Percentiles rank a stretch among this genome's conserved stretches.
phyloP scores from a whole-genome alignment of 2,888 invertebrate genomes.

The Prosapia bicincta region DNA sequence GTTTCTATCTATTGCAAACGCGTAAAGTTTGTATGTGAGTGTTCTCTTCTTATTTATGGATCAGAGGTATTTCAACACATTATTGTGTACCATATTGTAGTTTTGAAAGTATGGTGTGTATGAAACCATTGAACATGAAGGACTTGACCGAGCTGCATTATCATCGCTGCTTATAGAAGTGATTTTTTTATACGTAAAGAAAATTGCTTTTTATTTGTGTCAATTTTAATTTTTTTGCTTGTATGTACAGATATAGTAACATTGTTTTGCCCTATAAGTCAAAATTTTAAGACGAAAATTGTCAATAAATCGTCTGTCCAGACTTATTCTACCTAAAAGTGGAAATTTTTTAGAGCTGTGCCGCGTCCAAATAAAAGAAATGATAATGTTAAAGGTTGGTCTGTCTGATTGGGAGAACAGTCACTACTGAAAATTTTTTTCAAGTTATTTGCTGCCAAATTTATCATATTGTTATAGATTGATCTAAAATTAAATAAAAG shows the following conservation, averaged over 20 bases:
- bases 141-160: neutral
- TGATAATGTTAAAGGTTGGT: neutral
- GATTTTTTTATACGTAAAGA: conserved; percentile 25
- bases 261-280: neutral
- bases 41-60: conserved; percentile 29
- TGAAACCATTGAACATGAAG: neutral
- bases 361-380: neutral
- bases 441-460: neutral
- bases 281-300: neutral
- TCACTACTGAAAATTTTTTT: neutral
- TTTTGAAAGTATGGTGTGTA: conserved; percentile 7
- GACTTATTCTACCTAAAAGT: neutral
- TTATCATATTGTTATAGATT: neutral
- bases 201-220: conserved; percentile 15
- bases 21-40: conserved; percentile 30
- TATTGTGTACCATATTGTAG: conserved; percentile 10
- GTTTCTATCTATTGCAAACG: conserved; percentile 27
- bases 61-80: conserved; percentile 19
- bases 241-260: conserved; percentile 7
- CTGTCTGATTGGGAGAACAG: neutral
- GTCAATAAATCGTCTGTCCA: neutral
- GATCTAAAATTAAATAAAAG: neutral
- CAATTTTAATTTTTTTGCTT: conserved; percentile 19
- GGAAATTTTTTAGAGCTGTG: neutral
- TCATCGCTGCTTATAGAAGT: conserved; percentile 19